These are phyloP conservation scores for Lates calcarifer DNA, from an alignment of 2,113 vertebrate genomes.

Conservation along the genomic window DNA sequence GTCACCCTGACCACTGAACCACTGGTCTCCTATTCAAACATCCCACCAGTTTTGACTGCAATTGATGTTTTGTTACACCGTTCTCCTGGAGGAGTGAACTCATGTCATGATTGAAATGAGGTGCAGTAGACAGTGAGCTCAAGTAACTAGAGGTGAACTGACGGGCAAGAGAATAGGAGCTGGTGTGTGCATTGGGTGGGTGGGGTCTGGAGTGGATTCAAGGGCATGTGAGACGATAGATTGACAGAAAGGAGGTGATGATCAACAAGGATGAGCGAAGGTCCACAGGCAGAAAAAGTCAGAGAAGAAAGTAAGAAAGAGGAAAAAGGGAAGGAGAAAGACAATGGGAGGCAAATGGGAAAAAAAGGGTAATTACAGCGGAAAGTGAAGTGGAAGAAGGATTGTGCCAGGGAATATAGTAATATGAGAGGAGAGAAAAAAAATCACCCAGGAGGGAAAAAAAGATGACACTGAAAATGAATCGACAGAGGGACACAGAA, in stretches of 20 bases:
- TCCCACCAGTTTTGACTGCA: constrained; percentile 16
- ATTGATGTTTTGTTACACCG: constrained; percentile 20
- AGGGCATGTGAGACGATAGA: constrained; percentile 43
- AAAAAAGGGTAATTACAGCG: constrained; percentile 14
- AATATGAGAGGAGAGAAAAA: not conserved
- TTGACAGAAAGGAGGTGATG: constrained; percentile 22
- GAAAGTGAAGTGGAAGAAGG: constrained; percentile 19
- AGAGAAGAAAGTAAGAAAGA: not conserved
- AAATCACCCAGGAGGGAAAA: not conserved
- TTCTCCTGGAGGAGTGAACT: constrained; percentile 27
- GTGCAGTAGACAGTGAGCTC: not conserved
- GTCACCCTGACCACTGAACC: constrained; percentile 6
- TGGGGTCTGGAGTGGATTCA: not conserved
- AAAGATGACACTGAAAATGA: not conserved
- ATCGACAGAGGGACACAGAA: not conserved
- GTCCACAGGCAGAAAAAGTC: constrained; percentile 20
- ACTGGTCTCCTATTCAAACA: constrained; percentile 15
- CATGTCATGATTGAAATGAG: constrained; percentile 35
- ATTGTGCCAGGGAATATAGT: not conserved
- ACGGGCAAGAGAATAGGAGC: constrained; percentile 13
- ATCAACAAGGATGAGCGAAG: constrained; percentile 37
- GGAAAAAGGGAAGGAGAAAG: not conserved
- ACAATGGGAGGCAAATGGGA: constrained; percentile 8
- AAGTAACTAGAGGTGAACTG: constrained; percentile 39
- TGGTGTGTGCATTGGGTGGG: not conserved